Percentiles rank a stretch among this genome's conserved stretches.
Evolutionary conservation across 92 coral and sea anemone genomes (phyloP).

Genomic region (Paramuricea clavata): DNA sequence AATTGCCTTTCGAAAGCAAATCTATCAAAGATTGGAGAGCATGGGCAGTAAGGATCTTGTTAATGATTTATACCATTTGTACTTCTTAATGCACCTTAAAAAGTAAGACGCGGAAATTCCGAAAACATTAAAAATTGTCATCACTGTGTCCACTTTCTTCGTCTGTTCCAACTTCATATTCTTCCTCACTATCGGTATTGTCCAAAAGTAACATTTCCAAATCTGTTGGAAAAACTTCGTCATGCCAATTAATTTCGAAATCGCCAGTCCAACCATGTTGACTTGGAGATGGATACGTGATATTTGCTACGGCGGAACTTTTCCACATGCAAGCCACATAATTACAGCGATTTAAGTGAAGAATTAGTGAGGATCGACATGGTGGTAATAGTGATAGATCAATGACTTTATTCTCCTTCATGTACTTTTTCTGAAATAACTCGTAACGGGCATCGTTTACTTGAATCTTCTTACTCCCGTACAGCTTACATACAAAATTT

Average conservation of each 20-base stretch:
- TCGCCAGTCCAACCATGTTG: conserved; percentile 14
- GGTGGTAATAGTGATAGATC: conserved; percentile 6
- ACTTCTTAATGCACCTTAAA: neutral
- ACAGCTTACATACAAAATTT: conserved; percentile 2
- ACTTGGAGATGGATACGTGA: neutral
- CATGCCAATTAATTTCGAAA: neutral
- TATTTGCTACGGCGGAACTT: neutral
- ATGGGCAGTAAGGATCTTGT: too few species aligned
- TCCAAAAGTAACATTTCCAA: conserved; percentile 6
- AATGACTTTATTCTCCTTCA: conserved; percentile 6
- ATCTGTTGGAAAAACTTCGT: neutral
- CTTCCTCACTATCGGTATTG: conserved; percentile 11
- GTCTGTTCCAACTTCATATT: conserved; percentile 22
- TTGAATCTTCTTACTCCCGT: neutral
- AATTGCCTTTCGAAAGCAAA: neutral
- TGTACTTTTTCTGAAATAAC: conserved; percentile 8
- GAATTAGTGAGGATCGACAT: conserved; percentile 10
- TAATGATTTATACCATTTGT: neutral
- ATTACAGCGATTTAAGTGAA: conserved; percentile 11
- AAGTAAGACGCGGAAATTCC: too few species aligned
- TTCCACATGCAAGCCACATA: conserved; percentile 18
- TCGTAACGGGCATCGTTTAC: neutral
- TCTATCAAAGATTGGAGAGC: neutral
- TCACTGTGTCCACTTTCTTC: neutral
- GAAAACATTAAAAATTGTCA: neutral